Conservation (phyloP, 2,888 invertebrate genomes). For the Amorpha juglandis region DNA sequence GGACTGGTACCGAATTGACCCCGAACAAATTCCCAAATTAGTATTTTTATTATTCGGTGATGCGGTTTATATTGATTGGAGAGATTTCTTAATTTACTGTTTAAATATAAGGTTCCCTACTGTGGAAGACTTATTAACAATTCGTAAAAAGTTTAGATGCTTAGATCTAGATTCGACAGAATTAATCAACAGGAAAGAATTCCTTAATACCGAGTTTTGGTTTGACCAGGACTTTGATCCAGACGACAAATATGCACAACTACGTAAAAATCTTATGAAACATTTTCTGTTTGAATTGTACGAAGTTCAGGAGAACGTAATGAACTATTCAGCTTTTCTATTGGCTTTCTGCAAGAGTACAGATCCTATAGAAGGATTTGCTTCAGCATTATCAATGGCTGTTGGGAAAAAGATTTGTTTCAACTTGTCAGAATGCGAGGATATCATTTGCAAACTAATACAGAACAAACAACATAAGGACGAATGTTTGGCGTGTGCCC, state of each 20-base stretch:
- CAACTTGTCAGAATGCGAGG: constrained; percentile 73
- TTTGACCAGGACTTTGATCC: constrained; percentile 66
- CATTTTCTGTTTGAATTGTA: constrained; percentile 84
- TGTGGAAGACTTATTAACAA: constrained; percentile 77
- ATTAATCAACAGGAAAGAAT: constrained; percentile 62
- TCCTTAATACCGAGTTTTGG: constrained; percentile 63
- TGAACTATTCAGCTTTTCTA: constrained; percentile 86
- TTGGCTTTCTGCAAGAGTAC: constrained; percentile 86
- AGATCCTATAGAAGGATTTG: constrained; percentile 82
- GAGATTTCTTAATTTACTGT: constrained; percentile 86
- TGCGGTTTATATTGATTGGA: constrained; percentile 85
- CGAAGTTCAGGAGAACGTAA: constrained; percentile 66
- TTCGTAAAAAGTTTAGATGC: constrained; percentile 75
- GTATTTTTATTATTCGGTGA: constrained; percentile 81
- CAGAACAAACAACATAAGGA: constrained; percentile 67
- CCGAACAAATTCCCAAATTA: constrained; percentile 71
- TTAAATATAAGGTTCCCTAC: constrained; percentile 83
- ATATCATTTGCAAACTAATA: constrained; percentile 70
- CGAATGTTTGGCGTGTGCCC: constrained; percentile 65
- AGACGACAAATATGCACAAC: constrained; percentile 48
- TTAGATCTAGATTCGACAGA: constrained; percentile 72
- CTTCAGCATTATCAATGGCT: constrained; percentile 82
- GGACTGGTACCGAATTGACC: constrained; percentile 71
- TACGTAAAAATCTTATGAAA: constrained; percentile 74
- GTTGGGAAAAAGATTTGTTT: constrained; percentile 82